Percentiles rank a stretch among this genome's conserved stretches.
Evolutionary conservation across 2,113 vertebrate species (phyloP).

Genomic region (Lagopus muta): DNA sequence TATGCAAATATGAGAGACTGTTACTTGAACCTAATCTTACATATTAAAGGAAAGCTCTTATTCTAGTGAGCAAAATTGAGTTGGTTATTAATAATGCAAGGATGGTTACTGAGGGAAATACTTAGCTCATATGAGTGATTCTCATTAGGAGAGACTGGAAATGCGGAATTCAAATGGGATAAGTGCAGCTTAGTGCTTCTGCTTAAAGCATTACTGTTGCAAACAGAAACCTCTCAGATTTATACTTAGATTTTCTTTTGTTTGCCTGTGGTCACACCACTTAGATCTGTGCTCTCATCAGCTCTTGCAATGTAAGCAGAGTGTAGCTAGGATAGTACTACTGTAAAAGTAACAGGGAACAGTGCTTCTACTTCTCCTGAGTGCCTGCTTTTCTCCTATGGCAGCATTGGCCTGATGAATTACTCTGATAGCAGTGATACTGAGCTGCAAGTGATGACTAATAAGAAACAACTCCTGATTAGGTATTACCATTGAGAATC

Average conservation of each 20-base stretch:
- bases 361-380: background rate
- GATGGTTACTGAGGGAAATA: constrained; percentile 50
- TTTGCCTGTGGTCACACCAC: background rate
- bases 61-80: constrained; percentile 43
- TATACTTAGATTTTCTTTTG: background rate
- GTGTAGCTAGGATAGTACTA: background rate
- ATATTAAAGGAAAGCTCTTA: constrained; percentile 36
- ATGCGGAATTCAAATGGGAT: constrained; percentile 43
- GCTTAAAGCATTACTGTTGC: background rate
- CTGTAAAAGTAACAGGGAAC: background rate
- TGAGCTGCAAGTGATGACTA: background rate
- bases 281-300: background rate
- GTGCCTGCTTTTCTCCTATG: background rate
- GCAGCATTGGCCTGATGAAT: background rate
- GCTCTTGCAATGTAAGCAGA: background rate
- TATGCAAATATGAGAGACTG: background rate
- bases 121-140: constrained; percentile 35
- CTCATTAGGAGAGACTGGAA: constrained; percentile 40
- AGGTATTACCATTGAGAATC: background rate
- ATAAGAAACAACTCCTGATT: background rate
- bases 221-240: constrained; percentile 12
- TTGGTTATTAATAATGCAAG: constrained; percentile 61
- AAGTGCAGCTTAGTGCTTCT: constrained; percentile 32
- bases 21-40: constrained; percentile 24
- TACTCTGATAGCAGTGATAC: background rate